A percentile compares a stretch with the other conserved stretches of the same genome.
Evolutionary conservation across 2,888 invertebrate species (phyloP).

Genomic region (Oxyteleia sp.): DNA sequence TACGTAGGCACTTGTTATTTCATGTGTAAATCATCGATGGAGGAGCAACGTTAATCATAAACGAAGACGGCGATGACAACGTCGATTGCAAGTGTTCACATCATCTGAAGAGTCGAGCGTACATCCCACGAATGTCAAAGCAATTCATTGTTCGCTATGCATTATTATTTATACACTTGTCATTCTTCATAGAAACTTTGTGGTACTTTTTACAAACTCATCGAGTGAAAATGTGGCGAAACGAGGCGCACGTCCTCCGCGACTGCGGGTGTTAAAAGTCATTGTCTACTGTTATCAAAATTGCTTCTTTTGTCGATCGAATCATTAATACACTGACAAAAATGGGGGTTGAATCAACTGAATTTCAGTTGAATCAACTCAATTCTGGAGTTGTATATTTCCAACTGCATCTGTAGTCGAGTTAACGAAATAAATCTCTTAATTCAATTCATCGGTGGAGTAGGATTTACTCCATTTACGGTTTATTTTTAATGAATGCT

Average conservation of each 20-base stretch:
- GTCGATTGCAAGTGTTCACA: constrained; percentile 59
- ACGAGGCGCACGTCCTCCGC: constrained; percentile 46
- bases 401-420: too few species aligned
- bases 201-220: constrained; percentile 68
- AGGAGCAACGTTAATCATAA: constrained; percentile 78
- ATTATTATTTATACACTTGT: constrained; percentile 60
- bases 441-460: too few species aligned
- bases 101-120: constrained; percentile 24
- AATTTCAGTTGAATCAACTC: too few species aligned
- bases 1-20: constrained; percentile 87
- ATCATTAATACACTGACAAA: too few species aligned
- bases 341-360: too few species aligned
- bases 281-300: too few species aligned
- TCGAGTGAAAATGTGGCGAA: constrained; percentile 35
- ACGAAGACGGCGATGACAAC: constrained; percentile 77
- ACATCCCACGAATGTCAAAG: constrained; percentile 37
- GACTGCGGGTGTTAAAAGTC: too few species aligned
- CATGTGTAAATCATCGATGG: constrained; percentile 82
- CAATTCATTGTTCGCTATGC: constrained; percentile 39
- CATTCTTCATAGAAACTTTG: constrained; percentile 62
- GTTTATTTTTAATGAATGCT: too few species aligned
- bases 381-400: too few species aligned
- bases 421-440: too few species aligned
- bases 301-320: too few species aligned
- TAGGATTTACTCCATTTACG: too few species aligned